These are phyloP conservation scores for Mareca penelope DNA, from an alignment of 2,797 vertebrate species.

Conservation along the genomic window DNA sequence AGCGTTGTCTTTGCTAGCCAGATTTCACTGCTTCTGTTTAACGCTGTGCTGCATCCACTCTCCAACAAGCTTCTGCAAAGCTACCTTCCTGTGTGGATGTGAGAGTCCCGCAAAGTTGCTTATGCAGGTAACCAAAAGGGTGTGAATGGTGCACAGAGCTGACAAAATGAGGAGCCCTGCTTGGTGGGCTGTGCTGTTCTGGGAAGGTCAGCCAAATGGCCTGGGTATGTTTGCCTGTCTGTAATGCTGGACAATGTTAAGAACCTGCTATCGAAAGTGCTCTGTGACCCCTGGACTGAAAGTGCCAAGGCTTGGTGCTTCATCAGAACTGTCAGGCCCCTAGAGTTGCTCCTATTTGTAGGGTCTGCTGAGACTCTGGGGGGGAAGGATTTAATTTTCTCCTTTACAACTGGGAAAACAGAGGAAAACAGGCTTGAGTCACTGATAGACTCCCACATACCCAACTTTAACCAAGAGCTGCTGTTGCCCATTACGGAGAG, in stretches of 20 bases:
- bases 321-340: not conserved
- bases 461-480: not conserved
- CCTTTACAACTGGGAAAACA: not conserved
- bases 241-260: not conserved
- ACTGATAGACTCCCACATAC: not conserved
- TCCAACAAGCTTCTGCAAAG: not conserved
- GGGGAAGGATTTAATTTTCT: not conserved
- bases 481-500: not conserved
- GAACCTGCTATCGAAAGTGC: not conserved
- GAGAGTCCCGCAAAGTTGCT: not conserved
- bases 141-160: not conserved
- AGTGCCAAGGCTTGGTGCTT: not conserved
- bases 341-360: not conserved
- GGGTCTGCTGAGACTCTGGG: not conserved
- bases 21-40: not conserved
- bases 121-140: not conserved
- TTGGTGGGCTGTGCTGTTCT: not conserved
- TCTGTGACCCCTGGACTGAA: not conserved
- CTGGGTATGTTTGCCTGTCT: not conserved
- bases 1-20: not conserved
- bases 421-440: not conserved
- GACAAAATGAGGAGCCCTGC: not conserved
- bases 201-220: not conserved
- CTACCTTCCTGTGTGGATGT: not conserved
- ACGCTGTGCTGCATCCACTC: not conserved